Evolutionary conservation across 2,888 invertebrate species (phyloP), one percentile per base, ranked within the genome.

Genomic region (Sisyra terminalis): DNA sequence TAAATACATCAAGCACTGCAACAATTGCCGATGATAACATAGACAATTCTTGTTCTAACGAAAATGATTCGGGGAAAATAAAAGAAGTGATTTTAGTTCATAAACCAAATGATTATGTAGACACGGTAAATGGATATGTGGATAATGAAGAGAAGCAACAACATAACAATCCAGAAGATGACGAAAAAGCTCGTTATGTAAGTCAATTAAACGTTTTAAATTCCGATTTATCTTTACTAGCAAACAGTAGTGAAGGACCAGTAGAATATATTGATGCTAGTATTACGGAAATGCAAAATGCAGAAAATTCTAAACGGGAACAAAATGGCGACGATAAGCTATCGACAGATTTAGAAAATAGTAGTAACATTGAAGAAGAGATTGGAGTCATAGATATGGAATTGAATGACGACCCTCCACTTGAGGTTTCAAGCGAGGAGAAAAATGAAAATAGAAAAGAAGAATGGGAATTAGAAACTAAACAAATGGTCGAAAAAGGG

Each of bases 1-100:
- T 96, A 44, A 82, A 83, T 52, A 87, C 87, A 9, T 85, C 86
- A 15, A 86, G 86, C 55, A 85, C 86, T 9, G 83, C 85, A 6
- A 84, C 84, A 18, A 67, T 83, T n/a, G 42, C 42, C 9, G 42
- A 42, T 11, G 42, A 30, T 14, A 30, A 15, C 24, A 5, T 24
- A 7, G 24, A 24, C 55, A 85, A 86, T 9, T 83, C 84, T 5
- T 84, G 84, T 17, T 67, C 83, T 10, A 35, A 32, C 11, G 42
- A 42, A 17, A 35, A 30, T 15, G 40, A 15, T 5, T 36, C 14
- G 16, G 36, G 15, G 13, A 13, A 13, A 14, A 10, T 9, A 5
- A 36, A 9, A 15, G 15, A 36, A 13, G 9, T 36, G 3, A 36
- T 36, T 9, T 9, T 14, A 13, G 36, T 36, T 13, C 13, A 36